Conservation (phyloP, 2,113 vertebrate species). For the Thinocorus orbignyianus region DNA sequence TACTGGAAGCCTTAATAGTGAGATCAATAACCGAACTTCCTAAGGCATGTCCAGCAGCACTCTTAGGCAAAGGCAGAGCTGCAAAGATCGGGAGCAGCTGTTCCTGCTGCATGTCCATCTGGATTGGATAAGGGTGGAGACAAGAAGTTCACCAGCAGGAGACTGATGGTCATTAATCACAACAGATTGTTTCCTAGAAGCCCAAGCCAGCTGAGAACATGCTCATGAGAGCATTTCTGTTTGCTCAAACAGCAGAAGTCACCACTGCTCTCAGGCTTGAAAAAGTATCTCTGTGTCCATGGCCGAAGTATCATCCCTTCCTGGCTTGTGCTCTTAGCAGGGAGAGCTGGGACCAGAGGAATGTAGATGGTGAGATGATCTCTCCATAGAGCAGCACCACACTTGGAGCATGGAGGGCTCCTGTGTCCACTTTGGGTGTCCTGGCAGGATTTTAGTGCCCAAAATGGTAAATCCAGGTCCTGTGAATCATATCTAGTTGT, state of each 20-base stretch:
- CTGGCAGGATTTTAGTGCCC: conserved; percentile 4
- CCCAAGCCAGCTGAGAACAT: background rate
- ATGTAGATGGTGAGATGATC: fast-evolving
- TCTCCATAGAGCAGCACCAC: background rate
- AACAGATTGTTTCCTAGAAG: background rate
- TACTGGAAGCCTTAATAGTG: background rate
- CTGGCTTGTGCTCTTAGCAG: background rate
- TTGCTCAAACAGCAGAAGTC: background rate
- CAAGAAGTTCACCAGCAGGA: background rate
- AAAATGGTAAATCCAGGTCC: background rate
- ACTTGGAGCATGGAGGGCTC: background rate
- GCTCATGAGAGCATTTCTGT: background rate
- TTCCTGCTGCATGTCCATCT: background rate
- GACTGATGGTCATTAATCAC: background rate
- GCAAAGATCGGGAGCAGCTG: background rate
- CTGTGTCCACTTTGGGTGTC: background rate
- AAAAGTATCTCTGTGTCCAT: background rate
- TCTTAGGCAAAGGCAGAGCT: background rate
- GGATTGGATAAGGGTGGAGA: background rate
- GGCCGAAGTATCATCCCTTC: background rate
- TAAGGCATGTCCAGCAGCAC: background rate
- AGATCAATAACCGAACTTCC: background rate
- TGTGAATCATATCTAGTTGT: background rate
- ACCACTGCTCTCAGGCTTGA: background rate
- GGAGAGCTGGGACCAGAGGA: background rate